Base-by-base conservation (phyloP, 2,797 vertebrate genomes). In the Gymnothorax javanicus region DNA sequence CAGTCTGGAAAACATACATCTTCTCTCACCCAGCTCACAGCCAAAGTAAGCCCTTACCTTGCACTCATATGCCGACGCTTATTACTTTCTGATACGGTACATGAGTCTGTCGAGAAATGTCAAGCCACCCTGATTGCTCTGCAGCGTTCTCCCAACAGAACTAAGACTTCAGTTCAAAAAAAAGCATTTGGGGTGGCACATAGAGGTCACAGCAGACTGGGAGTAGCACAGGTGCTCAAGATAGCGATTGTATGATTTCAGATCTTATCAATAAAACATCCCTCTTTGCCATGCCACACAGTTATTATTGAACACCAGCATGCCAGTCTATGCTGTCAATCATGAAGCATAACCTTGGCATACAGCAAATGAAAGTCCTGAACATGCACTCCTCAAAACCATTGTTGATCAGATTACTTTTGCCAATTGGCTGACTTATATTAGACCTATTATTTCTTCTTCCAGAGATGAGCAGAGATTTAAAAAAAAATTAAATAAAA, bases 371-470 rank as follows among this genome's bases (percentile, higher is more conserved):
- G 17, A 7, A 56, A 13, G 50, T 79, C 23, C 20, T 52, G 33
- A 43, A 52, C 52, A 50, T 50, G 12, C 8, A 17, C 20, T 52
- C 58, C 75, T 59, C 77, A 79, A 81, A 81, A 56, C 52, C 11
- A 9, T 23, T 52, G 23, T 81, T 6, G 52, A 81, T 56, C 20
- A 50, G 56, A 81, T 81, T 81, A 56, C 50, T n/a, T 52, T 81
- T 81, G 77, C 77, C 2, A 23, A 43, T 43, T 43, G 33, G n/a
- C 77, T 81, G 77, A 81, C 52, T 56, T 50, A 3, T 50, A 56
- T 56, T n/a, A 56, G 81, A 71, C 77, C 81, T 81, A 87, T 87
- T 87, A 87, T 87, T 69, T 83, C 81, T 81, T 83, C 82, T 83
- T 71, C 69, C 33, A 73, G 52, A 71, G 81, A 83, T 87, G 86